Base-by-base conservation (phyloP, 2,113 vertebrate species). In the Pica pica region DNA sequence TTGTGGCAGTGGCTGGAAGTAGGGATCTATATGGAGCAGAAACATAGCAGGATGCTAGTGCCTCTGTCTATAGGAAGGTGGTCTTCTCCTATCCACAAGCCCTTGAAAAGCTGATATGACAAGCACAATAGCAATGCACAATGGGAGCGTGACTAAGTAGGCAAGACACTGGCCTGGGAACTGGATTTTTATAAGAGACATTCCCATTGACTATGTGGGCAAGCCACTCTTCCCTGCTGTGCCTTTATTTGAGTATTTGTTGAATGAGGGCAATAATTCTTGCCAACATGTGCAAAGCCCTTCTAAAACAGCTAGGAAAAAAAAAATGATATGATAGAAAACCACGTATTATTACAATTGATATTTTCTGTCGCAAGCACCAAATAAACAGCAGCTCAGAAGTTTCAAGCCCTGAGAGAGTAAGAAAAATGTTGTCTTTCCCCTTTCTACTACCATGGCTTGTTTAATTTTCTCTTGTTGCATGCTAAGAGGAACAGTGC, bases 401-500 rank as follows among this genome's bases (percentile, higher is more conserved):
- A 90, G 65, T 94, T 94, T 91, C 75, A 95, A 64, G 53, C 61
- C 75, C 68, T 81, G n/a, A 86, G 74, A 97, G 84, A 19, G 71
- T 63, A 96, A 91, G 81, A 97, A 96, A 95, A 90, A 88, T 83
- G 73, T 86, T 67, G 12, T 82, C 37, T 96, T 88, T 77, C 78
- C 52, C 12, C 57, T 92, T 83, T 79, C 68, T 82, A 79, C 33
- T 94, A 50, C 30, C 0, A 3, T 77, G 73, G 61, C 30, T 93
- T 96, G 83, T 87, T 96, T 93, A 89, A 93, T 96, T 78, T 92
- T 93, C 68, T 93, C 94, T 96, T 90, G 75, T 95, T 96, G 59
- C 76, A 75, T 44, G 24, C 59, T 50, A 73, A 41, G 73, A 95
- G 79, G 85, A 94, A 37, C 79, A 76, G 83, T 50, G 61, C 39